These are phyloP conservation scores for Seriola rivoliana DNA, from an alignment of 2,113 vertebrate species.

Conservation along the genomic window DNA sequence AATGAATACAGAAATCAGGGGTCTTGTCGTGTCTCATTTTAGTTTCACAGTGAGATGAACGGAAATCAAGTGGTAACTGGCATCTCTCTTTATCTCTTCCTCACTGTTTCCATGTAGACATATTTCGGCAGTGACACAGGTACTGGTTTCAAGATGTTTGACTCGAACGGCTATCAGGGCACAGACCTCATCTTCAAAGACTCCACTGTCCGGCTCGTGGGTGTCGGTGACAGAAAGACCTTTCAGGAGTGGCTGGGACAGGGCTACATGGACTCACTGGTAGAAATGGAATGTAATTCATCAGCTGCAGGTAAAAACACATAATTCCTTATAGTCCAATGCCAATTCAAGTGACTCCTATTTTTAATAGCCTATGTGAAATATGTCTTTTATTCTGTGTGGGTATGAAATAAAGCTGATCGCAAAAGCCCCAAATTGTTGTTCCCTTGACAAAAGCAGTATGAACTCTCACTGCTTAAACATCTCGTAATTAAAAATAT, in stretches of 20 bases:
- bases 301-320: slow-evolving; percentile 83
- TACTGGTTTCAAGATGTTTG: slow-evolving; percentile 92
- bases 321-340: background rate
- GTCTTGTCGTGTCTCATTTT: too few relatives aligned
- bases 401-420: too few relatives aligned
- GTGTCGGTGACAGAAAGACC: slow-evolving; percentile 86
- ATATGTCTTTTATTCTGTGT: background rate
- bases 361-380: background rate
- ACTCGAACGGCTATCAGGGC: slow-evolving; percentile 87
- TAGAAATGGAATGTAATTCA: slow-evolving; percentile 84
- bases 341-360: background rate
- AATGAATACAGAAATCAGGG: too few relatives aligned
- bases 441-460: too few relatives aligned
- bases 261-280: slow-evolving; percentile 87
- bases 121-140: slow-evolving; percentile 85
- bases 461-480: too few relatives aligned
- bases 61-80: background rate
- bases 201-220: slow-evolving; percentile 85
- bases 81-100: background rate
- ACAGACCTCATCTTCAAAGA: slow-evolving; percentile 95
- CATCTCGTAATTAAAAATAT: too few relatives aligned
- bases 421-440: too few relatives aligned
- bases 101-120: slow-evolving; percentile 75
- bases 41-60: too few relatives aligned
- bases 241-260: slow-evolving; percentile 92